Evolutionary conservation across 2,888 invertebrate genomes (phyloP).

Genomic region (Cheilosia soror): DNA sequence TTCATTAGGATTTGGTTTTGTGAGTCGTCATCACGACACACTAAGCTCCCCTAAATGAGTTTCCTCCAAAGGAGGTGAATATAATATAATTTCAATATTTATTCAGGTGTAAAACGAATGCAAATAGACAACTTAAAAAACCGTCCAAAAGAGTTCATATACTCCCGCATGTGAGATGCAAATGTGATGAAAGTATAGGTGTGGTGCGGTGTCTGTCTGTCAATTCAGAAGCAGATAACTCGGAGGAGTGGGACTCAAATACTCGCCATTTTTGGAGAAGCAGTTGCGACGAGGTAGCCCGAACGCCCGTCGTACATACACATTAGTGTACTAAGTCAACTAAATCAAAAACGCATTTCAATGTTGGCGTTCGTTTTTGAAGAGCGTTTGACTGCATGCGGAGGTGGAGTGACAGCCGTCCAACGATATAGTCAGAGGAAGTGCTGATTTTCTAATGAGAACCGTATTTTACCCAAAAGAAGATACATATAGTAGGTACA

Average conservation of each 20-base stretch:
- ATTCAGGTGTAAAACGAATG: conserved; percentile 70
- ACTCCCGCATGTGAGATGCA: conserved; percentile 22
- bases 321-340: conserved; percentile 65
- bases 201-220: conserved; percentile 15
- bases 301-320: conserved; percentile 8
- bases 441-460: conserved; percentile 59
- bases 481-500: conserved; percentile 15
- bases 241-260: not conserved
- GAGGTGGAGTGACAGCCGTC: not conserved
- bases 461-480: conserved; percentile 31
- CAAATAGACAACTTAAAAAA: conserved; percentile 61
- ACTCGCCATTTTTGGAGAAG: not conserved
- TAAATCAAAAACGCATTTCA: conserved; percentile 74
- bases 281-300: not conserved
- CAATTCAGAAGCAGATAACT: conserved; percentile 46
- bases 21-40: conserved; percentile 35
- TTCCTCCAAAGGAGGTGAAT: conserved; percentile 40
- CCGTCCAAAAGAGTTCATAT: conserved; percentile 36
- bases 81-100: conserved; percentile 75
- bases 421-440: conserved; percentile 32
- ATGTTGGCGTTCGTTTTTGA: conserved; percentile 46
- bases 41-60: conserved; percentile 42
- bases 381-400: conserved; percentile 8
- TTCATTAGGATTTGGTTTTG: conserved; percentile 68
- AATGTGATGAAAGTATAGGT: conserved; percentile 36